Conservation (phyloP, 92 coral and sea anemone species). For the Porites lobata region DNA sequence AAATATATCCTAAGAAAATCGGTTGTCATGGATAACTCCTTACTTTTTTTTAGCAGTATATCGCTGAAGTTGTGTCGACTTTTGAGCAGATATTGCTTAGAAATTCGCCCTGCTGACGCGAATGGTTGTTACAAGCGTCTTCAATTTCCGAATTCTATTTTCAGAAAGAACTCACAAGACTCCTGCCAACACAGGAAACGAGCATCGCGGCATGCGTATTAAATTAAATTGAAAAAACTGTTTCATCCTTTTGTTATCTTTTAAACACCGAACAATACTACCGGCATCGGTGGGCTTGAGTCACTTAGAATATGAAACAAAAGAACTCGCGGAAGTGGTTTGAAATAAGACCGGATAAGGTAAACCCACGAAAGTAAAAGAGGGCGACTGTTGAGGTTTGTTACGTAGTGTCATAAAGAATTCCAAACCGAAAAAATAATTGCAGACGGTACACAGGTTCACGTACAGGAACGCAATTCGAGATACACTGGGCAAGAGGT, state of each 20-base stretch:
- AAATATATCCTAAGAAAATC: too few relatives aligned
- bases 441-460: too few relatives aligned
- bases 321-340: constrained; percentile 3
- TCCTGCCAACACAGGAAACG: neutral
- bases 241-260: neutral
- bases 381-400: neutral
- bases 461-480: neutral
- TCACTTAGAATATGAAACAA: neutral
- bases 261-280: neutral
- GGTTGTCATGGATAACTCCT: too few relatives aligned
- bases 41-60: too few relatives aligned
- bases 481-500: neutral
- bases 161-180: neutral
- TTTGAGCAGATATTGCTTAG: too few relatives aligned
- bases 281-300: neutral
- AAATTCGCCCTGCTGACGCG: too few relatives aligned
- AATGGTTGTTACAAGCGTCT: too few relatives aligned
- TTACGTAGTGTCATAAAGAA: neutral
- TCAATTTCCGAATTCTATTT: neutral
- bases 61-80: too few relatives aligned
- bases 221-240: constrained; percentile 5
- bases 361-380: constrained; percentile 11
- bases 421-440: too few relatives aligned
- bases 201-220: too few relatives aligned
- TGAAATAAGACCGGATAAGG: constrained; percentile 2